These are phyloP conservation scores for Enteromius mattozi DNA, from an alignment of 2,797 vertebrate species.

Conservation along the genomic window DNA sequence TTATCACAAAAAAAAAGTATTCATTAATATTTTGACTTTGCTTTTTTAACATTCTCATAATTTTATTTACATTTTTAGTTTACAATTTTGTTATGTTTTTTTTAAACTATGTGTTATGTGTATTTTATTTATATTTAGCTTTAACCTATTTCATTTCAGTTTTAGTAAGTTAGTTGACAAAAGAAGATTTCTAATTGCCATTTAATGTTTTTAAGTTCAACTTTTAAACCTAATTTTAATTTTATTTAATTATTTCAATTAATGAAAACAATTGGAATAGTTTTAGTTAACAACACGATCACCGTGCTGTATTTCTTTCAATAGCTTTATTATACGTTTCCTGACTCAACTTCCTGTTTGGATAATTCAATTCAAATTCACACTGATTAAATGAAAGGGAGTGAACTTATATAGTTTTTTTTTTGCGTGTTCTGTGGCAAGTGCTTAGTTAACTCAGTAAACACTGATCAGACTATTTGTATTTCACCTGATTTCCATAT, in stretches of 20 bases:
- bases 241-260: background rate
- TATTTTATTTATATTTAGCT: background rate
- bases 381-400: background rate
- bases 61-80: background rate
- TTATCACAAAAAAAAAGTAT: background rate
- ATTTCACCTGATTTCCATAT: slow-evolving; percentile 96
- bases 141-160: background rate
- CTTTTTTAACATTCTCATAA: background rate
- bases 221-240: background rate
- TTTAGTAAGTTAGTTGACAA: background rate
- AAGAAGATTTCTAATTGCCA: background rate
- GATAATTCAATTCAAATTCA: background rate
- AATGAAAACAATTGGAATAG: background rate
- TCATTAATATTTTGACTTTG: background rate
- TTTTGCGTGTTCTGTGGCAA: background rate
- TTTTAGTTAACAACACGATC: background rate
- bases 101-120: background rate
- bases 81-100: background rate
- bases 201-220: background rate
- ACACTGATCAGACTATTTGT: background rate
- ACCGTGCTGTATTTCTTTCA: background rate
- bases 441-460: background rate
- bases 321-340: background rate
- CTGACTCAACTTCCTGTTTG: background rate
- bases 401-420: no score